Percentiles rank a stretch among this genome's conserved stretches.
These are phyloP conservation scores for Sepiola atlantica DNA, from an alignment of 2,888 invertebrate species.

Conservation along the genomic window DNA sequence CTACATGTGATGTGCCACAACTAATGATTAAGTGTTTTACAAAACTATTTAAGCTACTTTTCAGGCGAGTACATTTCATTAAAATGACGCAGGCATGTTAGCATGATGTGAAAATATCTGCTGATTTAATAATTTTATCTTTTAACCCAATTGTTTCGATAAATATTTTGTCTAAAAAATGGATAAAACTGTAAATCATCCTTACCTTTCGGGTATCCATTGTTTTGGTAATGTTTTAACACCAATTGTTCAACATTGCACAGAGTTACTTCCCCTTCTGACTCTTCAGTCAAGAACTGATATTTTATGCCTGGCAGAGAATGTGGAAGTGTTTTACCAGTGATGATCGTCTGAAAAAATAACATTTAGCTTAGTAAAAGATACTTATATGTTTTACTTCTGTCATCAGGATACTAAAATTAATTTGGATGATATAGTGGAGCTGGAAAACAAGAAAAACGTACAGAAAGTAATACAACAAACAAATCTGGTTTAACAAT, in stretches of 20 bases:
- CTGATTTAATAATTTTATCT: background rate
- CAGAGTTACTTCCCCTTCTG: slow-evolving; percentile 72
- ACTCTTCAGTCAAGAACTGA: slow-evolving; percentile 67
- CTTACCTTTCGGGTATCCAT: slow-evolving; percentile 77
- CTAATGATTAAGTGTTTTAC: too few species aligned
- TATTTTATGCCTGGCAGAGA: slow-evolving; percentile 68
- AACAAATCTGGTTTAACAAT: too few species aligned
- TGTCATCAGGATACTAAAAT: background rate
- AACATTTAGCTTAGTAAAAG: background rate
- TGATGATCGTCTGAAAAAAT: slow-evolving; percentile 61
- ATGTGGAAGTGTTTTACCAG: slow-evolving; percentile 67
- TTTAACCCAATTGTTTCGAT: background rate
- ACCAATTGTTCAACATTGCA: slow-evolving; percentile 79
- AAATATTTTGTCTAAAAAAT: background rate
- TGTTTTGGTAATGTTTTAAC: slow-evolving; percentile 76
- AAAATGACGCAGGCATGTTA: too few species aligned
- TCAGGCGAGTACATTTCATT: background rate
- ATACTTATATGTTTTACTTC: background rate
- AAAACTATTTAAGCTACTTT: too few species aligned
- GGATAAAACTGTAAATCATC: background rate
- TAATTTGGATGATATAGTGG: background rate
- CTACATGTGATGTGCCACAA: too few species aligned
- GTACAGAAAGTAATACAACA: too few species aligned
- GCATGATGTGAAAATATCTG: too few species aligned
- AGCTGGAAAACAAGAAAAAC: too few species aligned